Evolutionary conservation across 2,113 vertebrate genomes (phyloP).

Genomic region (Rhinolophus sinicus): DNA sequence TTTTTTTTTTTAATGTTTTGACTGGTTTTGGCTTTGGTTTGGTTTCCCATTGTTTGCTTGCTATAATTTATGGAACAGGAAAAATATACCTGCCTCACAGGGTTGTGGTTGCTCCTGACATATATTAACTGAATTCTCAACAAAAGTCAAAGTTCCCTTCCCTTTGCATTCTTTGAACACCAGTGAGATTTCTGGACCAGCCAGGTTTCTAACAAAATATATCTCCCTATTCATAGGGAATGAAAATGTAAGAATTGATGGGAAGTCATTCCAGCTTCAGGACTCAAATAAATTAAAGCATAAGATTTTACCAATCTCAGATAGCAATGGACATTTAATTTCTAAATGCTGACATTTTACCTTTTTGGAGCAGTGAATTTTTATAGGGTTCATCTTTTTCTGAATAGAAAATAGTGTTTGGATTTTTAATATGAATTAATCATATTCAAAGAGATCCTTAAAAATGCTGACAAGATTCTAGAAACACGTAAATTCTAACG

Average conservation of each 20-base stretch:
- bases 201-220: not conserved
- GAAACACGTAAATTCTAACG: constrained; percentile 51
- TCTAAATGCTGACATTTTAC: constrained; percentile 15
- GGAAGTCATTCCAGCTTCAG: not conserved
- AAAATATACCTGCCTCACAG: not conserved
- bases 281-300: not conserved
- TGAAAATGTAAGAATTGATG: not conserved
- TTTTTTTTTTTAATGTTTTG: not conserved
- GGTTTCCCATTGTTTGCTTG: not conserved
- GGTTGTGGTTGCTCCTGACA: not conserved
- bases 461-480: constrained; percentile 66
- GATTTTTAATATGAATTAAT: constrained; percentile 58
- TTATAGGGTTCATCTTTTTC: constrained; percentile 34
- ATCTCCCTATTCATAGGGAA: not conserved
- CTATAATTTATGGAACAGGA: not conserved
- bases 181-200: not conserved
- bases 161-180: not conserved
- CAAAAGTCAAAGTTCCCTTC: not conserved
- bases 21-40: not conserved
- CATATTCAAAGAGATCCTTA: constrained; percentile 28
- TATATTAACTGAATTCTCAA: not conserved
- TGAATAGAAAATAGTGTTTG: constrained; percentile 51
- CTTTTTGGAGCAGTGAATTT: not conserved
- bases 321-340: not conserved
- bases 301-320: not conserved